Evolutionary conservation across 2,888 invertebrate genomes (phyloP).

Genomic region (Acanthacorydalis orientalis): DNA sequence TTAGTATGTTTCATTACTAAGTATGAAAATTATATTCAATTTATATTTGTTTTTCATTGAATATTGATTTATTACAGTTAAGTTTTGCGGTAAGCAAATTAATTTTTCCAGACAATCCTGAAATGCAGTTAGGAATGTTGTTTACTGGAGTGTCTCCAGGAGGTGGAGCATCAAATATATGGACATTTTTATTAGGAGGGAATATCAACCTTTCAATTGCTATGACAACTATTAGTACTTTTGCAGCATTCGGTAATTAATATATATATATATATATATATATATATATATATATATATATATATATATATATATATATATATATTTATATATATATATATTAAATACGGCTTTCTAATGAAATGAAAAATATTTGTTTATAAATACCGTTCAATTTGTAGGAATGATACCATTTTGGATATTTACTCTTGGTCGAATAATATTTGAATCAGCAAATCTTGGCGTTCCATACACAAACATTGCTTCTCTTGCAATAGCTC

Average conservation of each 20-base stretch:
- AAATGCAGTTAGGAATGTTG: slow-evolving; percentile 71
- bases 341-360: background rate
- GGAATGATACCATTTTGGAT: slow-evolving; percentile 83
- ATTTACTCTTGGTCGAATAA: slow-evolving; percentile 63
- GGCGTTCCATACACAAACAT: slow-evolving; percentile 66
- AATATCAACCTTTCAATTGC: slow-evolving; percentile 87
- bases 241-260: slow-evolving; percentile 60
- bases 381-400: slow-evolving; percentile 22
- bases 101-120: slow-evolving; percentile 48
- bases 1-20: slow-evolving; percentile 30
- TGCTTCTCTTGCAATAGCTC: slow-evolving; percentile 50
- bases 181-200: slow-evolving; percentile 81
- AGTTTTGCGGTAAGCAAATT: slow-evolving; percentile 54
- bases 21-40: background rate
- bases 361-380: background rate
- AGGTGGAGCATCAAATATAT: slow-evolving; percentile 95
- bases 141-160: slow-evolving; percentile 81
- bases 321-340: too few species aligned
- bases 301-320: too few species aligned
- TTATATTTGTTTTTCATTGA: background rate
- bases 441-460: slow-evolving; percentile 55
- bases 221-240: slow-evolving; percentile 84
- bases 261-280: background rate
- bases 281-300: too few species aligned
- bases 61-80: slow-evolving; percentile 31